phyloP scores from a whole-genome alignment of 2,113 vertebrate species.

The Murina feae region DNA sequence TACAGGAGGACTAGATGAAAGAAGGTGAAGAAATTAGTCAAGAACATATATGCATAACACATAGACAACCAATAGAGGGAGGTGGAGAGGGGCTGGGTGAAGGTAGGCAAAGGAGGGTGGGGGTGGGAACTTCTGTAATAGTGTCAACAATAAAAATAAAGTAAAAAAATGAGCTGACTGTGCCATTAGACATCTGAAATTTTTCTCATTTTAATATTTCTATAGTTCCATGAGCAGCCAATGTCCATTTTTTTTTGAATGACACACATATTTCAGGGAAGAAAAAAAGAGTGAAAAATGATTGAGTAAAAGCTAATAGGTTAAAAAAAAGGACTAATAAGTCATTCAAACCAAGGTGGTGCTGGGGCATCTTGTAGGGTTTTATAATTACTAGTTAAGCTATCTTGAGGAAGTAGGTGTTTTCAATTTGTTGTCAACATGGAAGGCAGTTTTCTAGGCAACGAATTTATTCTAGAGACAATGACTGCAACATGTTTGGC shows the following conservation, averaged over 20 bases:
- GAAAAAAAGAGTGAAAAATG: background rate
- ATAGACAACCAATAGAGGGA: background rate
- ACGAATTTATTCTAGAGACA: background rate
- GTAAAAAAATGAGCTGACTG: background rate
- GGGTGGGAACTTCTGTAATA: background rate
- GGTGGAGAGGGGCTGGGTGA: background rate
- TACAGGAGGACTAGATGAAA: background rate
- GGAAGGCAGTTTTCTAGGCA: background rate
- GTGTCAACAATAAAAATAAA: background rate
- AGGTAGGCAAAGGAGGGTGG: background rate
- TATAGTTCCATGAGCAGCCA: background rate
- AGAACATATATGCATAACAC: background rate
- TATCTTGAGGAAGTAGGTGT: background rate
- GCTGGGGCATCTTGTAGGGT: background rate
- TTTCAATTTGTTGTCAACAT: background rate
- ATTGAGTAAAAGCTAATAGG: background rate
- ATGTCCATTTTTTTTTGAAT: background rate
- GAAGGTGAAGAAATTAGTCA: background rate
- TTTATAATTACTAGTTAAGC: background rate
- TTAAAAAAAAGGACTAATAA: background rate
- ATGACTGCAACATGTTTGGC: background rate
- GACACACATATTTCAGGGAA: background rate
- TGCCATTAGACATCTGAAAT: background rate
- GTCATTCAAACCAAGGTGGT: background rate
- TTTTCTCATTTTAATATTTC: constrained; percentile 9